These are phyloP conservation scores for Diabrotica undecimpunctata DNA, from an alignment of 1,140 invertebrate genomes.

Conservation along the genomic window DNA sequence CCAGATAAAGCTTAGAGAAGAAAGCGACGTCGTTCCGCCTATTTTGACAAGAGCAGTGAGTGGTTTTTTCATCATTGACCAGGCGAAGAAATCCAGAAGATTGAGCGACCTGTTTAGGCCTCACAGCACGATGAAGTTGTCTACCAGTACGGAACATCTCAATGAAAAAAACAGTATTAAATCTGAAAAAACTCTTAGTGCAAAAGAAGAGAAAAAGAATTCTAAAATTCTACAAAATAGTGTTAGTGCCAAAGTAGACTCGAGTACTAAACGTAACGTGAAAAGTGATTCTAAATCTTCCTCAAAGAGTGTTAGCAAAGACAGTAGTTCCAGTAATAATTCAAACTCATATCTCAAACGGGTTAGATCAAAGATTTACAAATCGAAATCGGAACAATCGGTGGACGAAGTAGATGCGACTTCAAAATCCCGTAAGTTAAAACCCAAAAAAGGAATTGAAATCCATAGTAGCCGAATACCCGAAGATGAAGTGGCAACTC, in stretches of 20 bases:
- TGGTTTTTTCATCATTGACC: conserved; percentile 38
- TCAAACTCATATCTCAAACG: conserved; percentile 42
- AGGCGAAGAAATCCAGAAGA: conserved; percentile 37
- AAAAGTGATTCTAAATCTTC: conserved; percentile 9
- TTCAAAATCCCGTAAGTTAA: conserved; percentile 37
- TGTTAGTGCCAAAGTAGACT: conserved; percentile 16
- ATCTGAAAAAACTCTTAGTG: conserved; percentile 17
- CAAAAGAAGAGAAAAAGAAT: conserved; percentile 16
- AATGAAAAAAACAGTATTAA: conserved; percentile 22
- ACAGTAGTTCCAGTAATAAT: conserved; percentile 9
- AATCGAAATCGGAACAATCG: conserved; percentile 39
- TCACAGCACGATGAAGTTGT: conserved; percentile 24
- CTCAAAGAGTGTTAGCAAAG: conserved; percentile 20
- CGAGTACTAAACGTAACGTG: background rate
- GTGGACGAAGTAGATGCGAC: conserved; percentile 35
- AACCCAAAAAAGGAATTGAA: conserved; percentile 28
- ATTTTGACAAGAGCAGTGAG: conserved; percentile 36
- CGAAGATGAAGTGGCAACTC: conserved; percentile 34
- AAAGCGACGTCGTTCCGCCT: conserved; percentile 24
- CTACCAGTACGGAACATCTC: conserved; percentile 25
- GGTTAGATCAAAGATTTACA: conserved; percentile 45
- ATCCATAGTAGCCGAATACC: conserved; percentile 32
- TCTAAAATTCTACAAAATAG: conserved; percentile 6
- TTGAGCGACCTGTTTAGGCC: conserved; percentile 43
- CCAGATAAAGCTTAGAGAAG: conserved; percentile 20